Evolutionary conservation across 2,888 invertebrate species (phyloP).

Genomic region (Archaeoteleia sp.): DNA sequence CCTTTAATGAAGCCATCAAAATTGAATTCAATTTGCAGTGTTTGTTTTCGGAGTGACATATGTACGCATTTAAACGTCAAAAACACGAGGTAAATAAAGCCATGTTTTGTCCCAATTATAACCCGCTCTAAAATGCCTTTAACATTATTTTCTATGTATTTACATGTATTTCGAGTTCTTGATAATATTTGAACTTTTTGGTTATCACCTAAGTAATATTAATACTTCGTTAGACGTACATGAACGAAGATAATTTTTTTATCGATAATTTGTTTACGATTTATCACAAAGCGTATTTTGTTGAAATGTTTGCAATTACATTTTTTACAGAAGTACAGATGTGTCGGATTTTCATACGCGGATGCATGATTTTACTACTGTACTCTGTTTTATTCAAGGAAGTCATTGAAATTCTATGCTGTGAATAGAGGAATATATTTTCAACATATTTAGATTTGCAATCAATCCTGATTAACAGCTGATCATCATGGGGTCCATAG

Average conservation of each 20-base stretch:
- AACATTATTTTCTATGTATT: too few species aligned
- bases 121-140: too few species aligned
- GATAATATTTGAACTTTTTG: too few species aligned
- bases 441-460: background rate
- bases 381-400: too few species aligned
- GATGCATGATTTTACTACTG: too few species aligned
- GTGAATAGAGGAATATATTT: background rate
- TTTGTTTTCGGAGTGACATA: slow-evolving; percentile 33
- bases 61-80: slow-evolving; percentile 32
- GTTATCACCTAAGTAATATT: too few species aligned
- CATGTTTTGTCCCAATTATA: background rate
- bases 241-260: slow-evolving; percentile 4
- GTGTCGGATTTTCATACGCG: too few species aligned
- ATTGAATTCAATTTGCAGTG: background rate
- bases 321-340: background rate
- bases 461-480: background rate
- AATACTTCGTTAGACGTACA: too few species aligned
- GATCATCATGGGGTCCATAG: slow-evolving; percentile 76
- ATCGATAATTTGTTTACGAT: slow-evolving; percentile 2
- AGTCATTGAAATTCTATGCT: slow-evolving; percentile 1
- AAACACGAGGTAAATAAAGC: slow-evolving; percentile 20
- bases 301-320: background rate
- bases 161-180: too few species aligned
- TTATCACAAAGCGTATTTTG: background rate
- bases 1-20: slow-evolving; percentile 7